Percentiles rank a stretch among this genome's conserved stretches.
These are phyloP conservation scores for Zoanthus sansibaricus DNA, from an alignment of 92 coral and sea anemone genomes.

Conservation along the genomic window DNA sequence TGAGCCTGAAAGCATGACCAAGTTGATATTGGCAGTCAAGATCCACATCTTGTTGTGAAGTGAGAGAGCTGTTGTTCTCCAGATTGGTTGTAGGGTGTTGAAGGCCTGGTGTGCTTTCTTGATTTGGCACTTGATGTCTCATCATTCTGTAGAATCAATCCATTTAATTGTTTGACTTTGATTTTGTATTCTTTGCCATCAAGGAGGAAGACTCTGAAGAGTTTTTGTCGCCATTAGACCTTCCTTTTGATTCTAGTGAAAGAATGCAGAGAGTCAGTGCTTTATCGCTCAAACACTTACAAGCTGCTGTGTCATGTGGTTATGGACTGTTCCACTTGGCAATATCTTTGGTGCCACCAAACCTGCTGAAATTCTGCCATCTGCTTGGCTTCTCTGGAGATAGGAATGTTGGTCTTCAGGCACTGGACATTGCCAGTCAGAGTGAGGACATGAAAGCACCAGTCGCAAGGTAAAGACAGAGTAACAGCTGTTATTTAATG, in stretches of 20 bases:
- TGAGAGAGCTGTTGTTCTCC: too few species aligned
- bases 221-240: constrained; percentile 65
- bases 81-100: too few species aligned
- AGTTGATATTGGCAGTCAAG: too few species aligned
- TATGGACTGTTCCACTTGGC: constrained; percentile 96
- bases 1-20: too few species aligned
- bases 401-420: constrained; percentile 89
- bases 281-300: constrained; percentile 81
- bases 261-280: constrained; percentile 50
- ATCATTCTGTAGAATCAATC: too few species aligned
- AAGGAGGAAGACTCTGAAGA: constrained; percentile 70
- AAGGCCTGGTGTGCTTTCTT: too few species aligned
- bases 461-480: constrained; percentile 77
- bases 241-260: constrained; percentile 48
- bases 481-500: too few species aligned
- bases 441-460: constrained; percentile 99
- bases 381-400: constrained; percentile 94
- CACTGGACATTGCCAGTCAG: constrained; percentile 89
- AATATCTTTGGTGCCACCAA: constrained; percentile 95
- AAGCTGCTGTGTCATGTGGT: constrained; percentile 96
- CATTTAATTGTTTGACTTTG: too few species aligned
- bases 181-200: background rate
- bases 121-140: too few species aligned
- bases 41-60: too few species aligned
- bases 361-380: constrained; percentile 86